Evolutionary conservation across 1,140 invertebrate genomes (phyloP), one percentile per base, ranked within the genome.

Genomic region (Acromyrmex heyeri): DNA sequence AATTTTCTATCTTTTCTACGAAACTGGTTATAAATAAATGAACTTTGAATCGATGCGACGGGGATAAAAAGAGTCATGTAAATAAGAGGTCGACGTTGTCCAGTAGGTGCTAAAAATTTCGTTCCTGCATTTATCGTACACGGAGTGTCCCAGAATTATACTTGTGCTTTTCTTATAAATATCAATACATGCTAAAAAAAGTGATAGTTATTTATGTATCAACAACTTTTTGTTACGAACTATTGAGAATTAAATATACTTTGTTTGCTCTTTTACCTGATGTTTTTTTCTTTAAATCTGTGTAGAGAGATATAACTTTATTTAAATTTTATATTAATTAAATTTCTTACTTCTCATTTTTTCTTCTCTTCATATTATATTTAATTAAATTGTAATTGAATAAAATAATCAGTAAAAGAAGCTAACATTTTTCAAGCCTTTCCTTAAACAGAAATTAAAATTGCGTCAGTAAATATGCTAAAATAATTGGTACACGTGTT

Each of bases 11-110:
- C 38, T 48, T 69, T 69, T 27, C 65, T 48, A 72, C 67, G 12
- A 82, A 82, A 82, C 24, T 24, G 10, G 53, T 61, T 82, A 82
- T 73, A 82, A 82, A 82, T 82, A 82, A 73, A 48, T 82, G 55
- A 82, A 82, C 79, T 82, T 82, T 69, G 67, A 82, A 82, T 82
- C 79, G 79, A 82, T 82, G 38, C 67, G 79, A 61, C 55, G 21
- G 38, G 38, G 73, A 82, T 73, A 82, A 82, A 82, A 24, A 44
- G 55, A 48, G 79, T 73, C 38, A 59, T 57, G 53, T 82, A 73
- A 73, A 73, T 72, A 73, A 61, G 53, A 82, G 24, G 69, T 81
- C 77, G 79, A 73, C 55, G 69, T 73, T 61, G 79, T 61, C 34
- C 53, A 55, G 24, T 1, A 61, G 18, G 18, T 73, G 55, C 24